phyloP scores from a whole-genome alignment of 2,113 vertebrate species.

The Thermophis baileyi region DNA sequence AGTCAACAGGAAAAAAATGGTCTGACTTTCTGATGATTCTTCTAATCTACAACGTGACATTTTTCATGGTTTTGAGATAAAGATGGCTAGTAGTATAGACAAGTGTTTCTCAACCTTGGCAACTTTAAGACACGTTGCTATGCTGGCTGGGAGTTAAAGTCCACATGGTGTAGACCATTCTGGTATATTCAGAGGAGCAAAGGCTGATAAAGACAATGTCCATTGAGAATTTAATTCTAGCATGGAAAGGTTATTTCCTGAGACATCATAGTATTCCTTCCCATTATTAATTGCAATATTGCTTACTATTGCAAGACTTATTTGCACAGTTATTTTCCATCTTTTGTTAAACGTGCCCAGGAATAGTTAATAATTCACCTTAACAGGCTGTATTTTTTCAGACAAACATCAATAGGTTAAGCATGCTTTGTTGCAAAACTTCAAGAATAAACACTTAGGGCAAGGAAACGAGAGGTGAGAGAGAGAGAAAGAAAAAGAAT shows the following conservation, averaged over 20 bases:
- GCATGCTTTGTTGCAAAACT: neutral
- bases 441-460: neutral
- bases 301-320: neutral
- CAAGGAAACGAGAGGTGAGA: too few species aligned
- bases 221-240: neutral
- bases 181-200: neutral
- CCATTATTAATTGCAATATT: neutral
- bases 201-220: neutral
- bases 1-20: neutral
- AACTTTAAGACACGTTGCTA: neutral
- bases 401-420: neutral
- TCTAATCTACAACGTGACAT: neutral
- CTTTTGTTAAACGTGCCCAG: neutral
- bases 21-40: neutral
- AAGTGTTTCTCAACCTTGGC: neutral
- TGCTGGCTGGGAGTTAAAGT: neutral
- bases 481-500: neutral
- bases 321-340: neutral
- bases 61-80: neutral
- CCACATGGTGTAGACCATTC: neutral
- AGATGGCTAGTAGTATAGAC: neutral
- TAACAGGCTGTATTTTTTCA: neutral
- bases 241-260: neutral
- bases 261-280: neutral
- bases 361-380: neutral